Evolutionary conservation across 2,113 vertebrate species (phyloP).

Genomic region (rat (Rattus norvegicus)): GRCr8 NC_086023.1:111214501-111215000

Average conservation of each 20-base stretch:
- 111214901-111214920: conserved; percentile 53
- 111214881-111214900: conserved; percentile 47
- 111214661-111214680: conserved; percentile 80
- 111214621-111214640: conserved; percentile 76
- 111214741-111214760: conserved; percentile 77
- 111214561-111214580: conserved; percentile 45
- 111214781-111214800: conserved; percentile 73
- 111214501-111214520: conserved; percentile 32
- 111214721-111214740: conserved; percentile 78
- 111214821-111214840: conserved; percentile 41
- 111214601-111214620: conserved; percentile 45
- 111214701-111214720: conserved; percentile 82
- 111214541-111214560: conserved; percentile 6
- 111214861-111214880: conserved; percentile 51
- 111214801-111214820: conserved; percentile 64
- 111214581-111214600: conserved; percentile 6
- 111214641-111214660: conserved; percentile 78
- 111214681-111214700: conserved; percentile 83
- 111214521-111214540: conserved; percentile 48
- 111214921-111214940: conserved; percentile 34
- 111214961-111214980: conserved; percentile 60
- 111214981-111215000: conserved; percentile 54
- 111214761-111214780: conserved; percentile 79
- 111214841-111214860: conserved; percentile 31
- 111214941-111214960: conserved; percentile 12